Evolutionary conservation across 2,113 vertebrate species (phyloP).

Genomic region (Ictidomys tridecemlineatus): DNA sequence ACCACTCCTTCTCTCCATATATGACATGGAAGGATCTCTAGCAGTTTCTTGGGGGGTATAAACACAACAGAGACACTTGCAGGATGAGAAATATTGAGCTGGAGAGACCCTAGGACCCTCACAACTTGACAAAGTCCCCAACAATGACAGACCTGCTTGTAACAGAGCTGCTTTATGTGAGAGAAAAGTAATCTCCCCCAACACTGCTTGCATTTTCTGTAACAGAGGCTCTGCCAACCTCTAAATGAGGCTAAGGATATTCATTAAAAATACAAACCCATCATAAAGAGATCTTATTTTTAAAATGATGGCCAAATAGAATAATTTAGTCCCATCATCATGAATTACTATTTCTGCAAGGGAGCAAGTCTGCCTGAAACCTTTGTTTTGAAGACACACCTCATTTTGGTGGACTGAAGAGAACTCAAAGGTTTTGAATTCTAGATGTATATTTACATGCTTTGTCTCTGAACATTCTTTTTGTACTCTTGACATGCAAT

Average conservation of each 20-base stretch:
- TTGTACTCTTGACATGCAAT: not conserved
- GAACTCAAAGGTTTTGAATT: not conserved
- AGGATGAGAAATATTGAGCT: not conserved
- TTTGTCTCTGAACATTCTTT: not conserved
- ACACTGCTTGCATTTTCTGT: not conserved
- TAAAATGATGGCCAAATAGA: not conserved
- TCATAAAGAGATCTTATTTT: not conserved
- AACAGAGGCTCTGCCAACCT: not conserved
- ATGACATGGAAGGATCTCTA: not conserved
- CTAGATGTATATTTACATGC: not conserved
- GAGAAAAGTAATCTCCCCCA: not conserved
- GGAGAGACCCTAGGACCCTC: not conserved
- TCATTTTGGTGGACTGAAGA: not conserved
- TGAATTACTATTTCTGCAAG: not conserved
- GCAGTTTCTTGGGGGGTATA: not conserved
- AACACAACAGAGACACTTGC: not conserved
- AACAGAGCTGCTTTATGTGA: not conserved
- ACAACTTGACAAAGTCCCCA: not conserved
- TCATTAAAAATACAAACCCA: not conserved
- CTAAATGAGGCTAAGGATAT: not conserved
- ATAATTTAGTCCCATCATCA: not conserved
- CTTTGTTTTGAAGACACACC: not conserved
- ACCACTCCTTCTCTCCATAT: no score
- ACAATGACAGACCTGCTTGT: rapidly evolving
- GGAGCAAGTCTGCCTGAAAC: not conserved